Conservation (phyloP, 2,888 invertebrate species). For the Arrhopalites spinosus region DNA sequence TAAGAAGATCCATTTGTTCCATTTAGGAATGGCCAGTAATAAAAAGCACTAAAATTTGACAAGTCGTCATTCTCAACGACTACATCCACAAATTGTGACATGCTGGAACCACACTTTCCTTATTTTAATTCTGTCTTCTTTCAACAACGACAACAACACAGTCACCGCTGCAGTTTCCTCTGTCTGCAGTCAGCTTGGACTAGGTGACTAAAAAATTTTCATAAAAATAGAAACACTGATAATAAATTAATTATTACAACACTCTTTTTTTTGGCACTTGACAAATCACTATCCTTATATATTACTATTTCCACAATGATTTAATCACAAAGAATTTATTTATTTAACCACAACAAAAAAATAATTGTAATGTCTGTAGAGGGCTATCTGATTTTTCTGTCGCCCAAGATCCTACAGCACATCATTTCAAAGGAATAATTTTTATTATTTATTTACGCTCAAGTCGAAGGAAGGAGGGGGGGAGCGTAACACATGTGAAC, state of each 20-base stretch:
- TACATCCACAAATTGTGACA: conserved; percentile 30
- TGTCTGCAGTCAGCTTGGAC: conserved; percentile 5
- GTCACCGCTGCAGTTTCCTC: not conserved
- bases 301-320: too few relatives aligned
- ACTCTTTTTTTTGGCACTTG: too few relatives aligned
- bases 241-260: too few relatives aligned
- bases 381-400: not conserved
- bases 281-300: too few relatives aligned
- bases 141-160: not conserved
- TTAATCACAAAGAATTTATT: not conserved
- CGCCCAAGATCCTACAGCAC: conserved; percentile 5
- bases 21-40: conserved; percentile 43
- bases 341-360: not conserved
- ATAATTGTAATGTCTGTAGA: not conserved
- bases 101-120: conserved; percentile 8
- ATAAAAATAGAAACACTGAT: too few relatives aligned
- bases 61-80: conserved; percentile 31
- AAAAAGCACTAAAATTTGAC: conserved; percentile 32
- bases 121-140: not conserved
- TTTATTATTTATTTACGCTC: not conserved
- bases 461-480: not conserved
- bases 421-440: conserved; percentile 8
- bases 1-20: conserved; percentile 44
- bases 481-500: conserved; percentile 29
- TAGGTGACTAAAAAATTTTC: too few relatives aligned